Evolutionary conservation across 2,888 invertebrate species (phyloP).

Genomic region (Ophion obscuratus): DNA sequence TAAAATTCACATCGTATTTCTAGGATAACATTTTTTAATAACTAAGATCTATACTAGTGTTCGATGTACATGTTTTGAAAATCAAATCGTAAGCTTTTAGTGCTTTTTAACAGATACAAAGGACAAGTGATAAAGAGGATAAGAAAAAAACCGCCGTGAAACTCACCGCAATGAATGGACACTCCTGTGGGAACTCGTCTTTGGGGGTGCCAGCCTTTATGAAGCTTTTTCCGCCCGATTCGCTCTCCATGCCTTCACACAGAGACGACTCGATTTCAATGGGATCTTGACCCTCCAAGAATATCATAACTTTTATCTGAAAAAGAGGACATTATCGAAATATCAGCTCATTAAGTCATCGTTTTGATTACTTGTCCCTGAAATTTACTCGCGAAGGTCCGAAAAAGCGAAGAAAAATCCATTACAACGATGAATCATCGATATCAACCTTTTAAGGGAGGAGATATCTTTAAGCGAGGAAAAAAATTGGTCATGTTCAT

Average conservation of each 20-base stretch:
- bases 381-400: no score
- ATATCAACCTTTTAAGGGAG: no score
- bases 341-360: constrained; percentile 2
- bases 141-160: not conserved
- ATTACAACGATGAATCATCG: no score
- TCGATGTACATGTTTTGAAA: not conserved
- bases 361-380: not conserved
- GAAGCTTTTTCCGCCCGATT: constrained; percentile 47
- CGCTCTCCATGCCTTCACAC: constrained; percentile 58
- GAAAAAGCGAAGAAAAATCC: no score
- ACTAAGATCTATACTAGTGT: not conserved
- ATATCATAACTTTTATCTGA: constrained; percentile 35
- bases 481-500: no score
- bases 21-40: not conserved
- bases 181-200: constrained; percentile 54
- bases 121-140: not conserved
- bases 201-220: constrained; percentile 54
- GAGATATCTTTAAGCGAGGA: no score
- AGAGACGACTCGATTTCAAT: constrained; percentile 3
- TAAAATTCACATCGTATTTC: not conserved
- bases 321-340: constrained; percentile 5
- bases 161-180: constrained; percentile 63
- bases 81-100: not conserved
- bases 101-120: no score
- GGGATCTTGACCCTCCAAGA: constrained; percentile 27